A percentile compares a stretch with the other conserved stretches of the same genome.
phyloP scores from a whole-genome alignment of 1,140 invertebrate genomes.

The Grapholita molesta region DNA sequence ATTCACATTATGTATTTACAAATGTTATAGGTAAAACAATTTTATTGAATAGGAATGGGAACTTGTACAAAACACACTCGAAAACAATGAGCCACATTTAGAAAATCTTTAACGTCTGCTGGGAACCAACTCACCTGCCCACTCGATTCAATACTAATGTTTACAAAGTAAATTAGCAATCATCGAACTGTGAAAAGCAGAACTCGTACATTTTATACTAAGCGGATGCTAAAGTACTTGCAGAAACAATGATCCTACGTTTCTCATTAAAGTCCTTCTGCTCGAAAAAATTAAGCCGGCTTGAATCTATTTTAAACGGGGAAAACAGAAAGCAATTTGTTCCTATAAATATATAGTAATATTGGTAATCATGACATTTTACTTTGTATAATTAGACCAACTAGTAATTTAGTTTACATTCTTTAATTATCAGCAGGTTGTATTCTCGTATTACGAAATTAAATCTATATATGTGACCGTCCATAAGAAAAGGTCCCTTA shows the following conservation, averaged over 20 bases:
- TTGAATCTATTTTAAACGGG: not conserved
- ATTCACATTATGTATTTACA: no score
- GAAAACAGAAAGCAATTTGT: not conserved
- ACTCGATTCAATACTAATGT: not conserved
- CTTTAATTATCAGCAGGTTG: no score
- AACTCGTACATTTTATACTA: not conserved
- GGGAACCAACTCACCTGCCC: not conserved
- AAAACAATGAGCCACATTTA: not conserved
- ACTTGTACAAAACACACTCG: not conserved
- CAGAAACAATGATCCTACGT: not conserved
- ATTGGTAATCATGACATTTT: no score
- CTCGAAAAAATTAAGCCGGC: not conserved
- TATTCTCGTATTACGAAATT: no score
- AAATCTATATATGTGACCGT: no score
- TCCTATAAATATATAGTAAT: not conserved
- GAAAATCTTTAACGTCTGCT: not conserved
- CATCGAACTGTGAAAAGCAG: not conserved
- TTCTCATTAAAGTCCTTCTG: not conserved
- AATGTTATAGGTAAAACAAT: no score
- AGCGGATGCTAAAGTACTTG: not conserved
- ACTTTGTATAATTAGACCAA: no score
- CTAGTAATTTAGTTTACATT: no score
- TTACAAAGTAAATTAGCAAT: not conserved
- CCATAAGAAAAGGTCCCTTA: no score
- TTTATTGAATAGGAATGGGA: no score